Evolutionary conservation across 2,797 vertebrate species (phyloP).

Genomic region (Catostomus latipinnis): DNA sequence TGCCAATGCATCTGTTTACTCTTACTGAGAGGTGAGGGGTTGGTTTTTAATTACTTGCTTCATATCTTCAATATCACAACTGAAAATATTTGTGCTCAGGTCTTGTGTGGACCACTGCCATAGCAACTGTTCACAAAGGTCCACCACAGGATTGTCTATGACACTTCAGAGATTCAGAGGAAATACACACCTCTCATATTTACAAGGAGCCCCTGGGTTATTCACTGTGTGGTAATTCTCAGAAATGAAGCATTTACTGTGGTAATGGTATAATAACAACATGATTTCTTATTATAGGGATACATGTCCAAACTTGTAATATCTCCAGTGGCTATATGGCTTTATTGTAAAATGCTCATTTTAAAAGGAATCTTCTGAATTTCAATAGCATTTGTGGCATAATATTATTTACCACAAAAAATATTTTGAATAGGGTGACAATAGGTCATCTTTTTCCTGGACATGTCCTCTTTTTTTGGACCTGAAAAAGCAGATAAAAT

Average conservation of each 20-base stretch:
- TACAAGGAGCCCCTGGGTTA: background rate
- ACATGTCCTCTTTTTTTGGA: too few species aligned
- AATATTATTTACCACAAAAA: too few species aligned
- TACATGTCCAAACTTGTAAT: too few species aligned
- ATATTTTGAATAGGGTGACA: too few species aligned
- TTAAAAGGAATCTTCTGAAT: too few species aligned
- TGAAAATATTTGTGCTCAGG: slow-evolving; percentile 26
- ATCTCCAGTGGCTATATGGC: too few species aligned
- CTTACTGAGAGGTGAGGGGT: slow-evolving; percentile 16
- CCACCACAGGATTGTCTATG: slow-evolving; percentile 21
- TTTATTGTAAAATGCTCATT: too few species aligned
- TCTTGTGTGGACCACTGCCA: slow-evolving; percentile 37
- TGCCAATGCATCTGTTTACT: slow-evolving; percentile 27
- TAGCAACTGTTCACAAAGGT: slow-evolving; percentile 35
- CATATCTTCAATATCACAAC: slow-evolving; percentile 37
- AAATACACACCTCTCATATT: slow-evolving; percentile 10
- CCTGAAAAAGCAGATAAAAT: too few species aligned
- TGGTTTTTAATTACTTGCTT: slow-evolving; percentile 41
- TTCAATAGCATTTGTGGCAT: too few species aligned
- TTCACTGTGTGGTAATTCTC: background rate
- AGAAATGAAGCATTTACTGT: slow-evolving; percentile 2
- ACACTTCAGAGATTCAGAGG: slow-evolving; percentile 17
- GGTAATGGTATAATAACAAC: background rate
- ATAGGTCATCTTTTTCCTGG: too few species aligned
- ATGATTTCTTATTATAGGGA: background rate